A percentile compares a stretch with the other conserved stretches of the same genome.
Evolutionary conservation across 1,140 invertebrate species (phyloP).

Genomic region (Panagrolaimus sp.): DNA sequence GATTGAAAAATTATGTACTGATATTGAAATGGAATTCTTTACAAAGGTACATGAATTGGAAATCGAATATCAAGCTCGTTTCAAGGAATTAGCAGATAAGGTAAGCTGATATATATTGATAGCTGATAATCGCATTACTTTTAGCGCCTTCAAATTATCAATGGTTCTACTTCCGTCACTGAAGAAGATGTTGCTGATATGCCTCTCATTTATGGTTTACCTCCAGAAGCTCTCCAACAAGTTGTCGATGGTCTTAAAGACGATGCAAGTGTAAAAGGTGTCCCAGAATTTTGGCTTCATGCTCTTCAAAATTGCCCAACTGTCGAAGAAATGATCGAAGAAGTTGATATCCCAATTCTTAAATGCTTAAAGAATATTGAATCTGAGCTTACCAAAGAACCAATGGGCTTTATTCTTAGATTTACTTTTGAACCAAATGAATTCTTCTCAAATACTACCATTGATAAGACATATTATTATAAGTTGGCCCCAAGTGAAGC

Average conservation of each 20-base stretch:
- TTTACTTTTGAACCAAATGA: constrained; percentile 4
- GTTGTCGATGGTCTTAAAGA: constrained; percentile 4
- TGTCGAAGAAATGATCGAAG: constrained; percentile 5
- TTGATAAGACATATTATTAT: not conserved
- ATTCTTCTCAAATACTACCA: not conserved
- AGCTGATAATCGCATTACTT: not conserved
- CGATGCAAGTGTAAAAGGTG: not conserved
- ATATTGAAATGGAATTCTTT: constrained; percentile 14
- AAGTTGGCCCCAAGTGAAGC: not conserved
- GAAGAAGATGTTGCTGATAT: constrained; percentile 10
- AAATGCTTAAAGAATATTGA: not conserved
- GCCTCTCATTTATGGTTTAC: constrained; percentile 10
- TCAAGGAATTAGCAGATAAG: not conserved
- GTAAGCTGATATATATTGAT: not conserved
- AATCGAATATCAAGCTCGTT: not conserved
- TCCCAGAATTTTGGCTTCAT: constrained; percentile 4
- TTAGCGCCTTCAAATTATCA: not conserved
- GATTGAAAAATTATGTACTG: not conserved
- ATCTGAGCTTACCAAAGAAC: not conserved
- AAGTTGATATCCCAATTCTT: constrained; percentile 7
- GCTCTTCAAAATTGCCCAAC: constrained; percentile 3
- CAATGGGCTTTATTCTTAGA: constrained; percentile 3
- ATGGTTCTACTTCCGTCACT: not conserved
- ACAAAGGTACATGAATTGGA: constrained; percentile 7
- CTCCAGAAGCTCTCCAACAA: not conserved